Evolutionary conservation across 2,797 vertebrate species (phyloP).

Genomic region (Eupleurogrammus muticus): DNA sequence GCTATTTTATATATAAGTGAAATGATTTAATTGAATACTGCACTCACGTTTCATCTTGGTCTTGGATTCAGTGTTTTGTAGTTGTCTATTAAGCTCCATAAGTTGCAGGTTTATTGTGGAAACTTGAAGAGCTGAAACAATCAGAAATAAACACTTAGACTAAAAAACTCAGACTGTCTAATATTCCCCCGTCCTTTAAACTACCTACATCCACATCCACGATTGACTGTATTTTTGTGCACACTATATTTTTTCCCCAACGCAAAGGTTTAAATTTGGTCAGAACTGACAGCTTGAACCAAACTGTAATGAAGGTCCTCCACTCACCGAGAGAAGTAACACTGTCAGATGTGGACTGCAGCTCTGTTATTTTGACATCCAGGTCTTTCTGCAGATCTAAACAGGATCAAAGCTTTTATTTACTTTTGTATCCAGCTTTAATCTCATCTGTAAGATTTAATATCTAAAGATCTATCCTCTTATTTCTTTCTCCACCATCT

Average conservation of each 20-base stretch:
- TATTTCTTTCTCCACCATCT: neutral
- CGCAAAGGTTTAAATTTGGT: neutral
- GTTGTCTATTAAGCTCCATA: conserved; percentile 40
- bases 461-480: neutral
- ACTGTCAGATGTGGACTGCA: conserved; percentile 28
- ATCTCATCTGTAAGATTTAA: neutral
- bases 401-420: neutral
- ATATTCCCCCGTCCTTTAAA: neutral
- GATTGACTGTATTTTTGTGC: neutral
- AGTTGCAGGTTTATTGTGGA: conserved; percentile 45
- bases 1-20: neutral
- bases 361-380: conserved; percentile 39
- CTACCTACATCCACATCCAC: neutral
- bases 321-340: conserved; percentile 57
- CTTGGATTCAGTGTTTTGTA: conserved; percentile 31
- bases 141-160: neutral
- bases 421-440: neutral
- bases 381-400: conserved; percentile 51
- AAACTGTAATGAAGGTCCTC: neutral
- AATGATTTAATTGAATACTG: neutral
- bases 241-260: neutral
- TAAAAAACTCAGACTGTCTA: neutral
- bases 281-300: neutral
- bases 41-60: conserved; percentile 47
- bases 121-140: conserved; percentile 60